Conservation (phyloP, 2,113 vertebrate species). For the Prinia subflava region DNA sequence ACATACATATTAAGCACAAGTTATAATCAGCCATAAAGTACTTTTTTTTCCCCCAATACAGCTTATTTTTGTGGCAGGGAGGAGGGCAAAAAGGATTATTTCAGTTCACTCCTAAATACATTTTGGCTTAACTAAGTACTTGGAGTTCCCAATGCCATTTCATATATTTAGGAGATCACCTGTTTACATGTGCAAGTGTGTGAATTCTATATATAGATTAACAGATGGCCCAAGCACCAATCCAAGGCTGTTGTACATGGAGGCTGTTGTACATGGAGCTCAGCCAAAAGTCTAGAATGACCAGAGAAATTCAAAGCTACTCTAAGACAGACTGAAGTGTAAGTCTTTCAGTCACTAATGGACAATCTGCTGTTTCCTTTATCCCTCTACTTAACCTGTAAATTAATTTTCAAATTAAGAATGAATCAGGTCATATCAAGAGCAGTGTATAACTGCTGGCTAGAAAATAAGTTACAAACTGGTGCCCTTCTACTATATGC, state of each 20-base stretch:
- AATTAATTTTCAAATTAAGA: not conserved
- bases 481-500: not conserved
- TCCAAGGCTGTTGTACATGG: constrained; percentile 21
- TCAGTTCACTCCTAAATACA: not conserved
- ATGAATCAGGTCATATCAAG: not conserved
- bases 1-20: not conserved
- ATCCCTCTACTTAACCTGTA: not conserved
- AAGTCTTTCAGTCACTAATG: not conserved
- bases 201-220: constrained; percentile 63
- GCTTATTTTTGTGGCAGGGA: not conserved
- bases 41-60: not conserved
- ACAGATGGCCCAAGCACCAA: constrained; percentile 57
- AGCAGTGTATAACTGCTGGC: not conserved
- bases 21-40: not conserved
- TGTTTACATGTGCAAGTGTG: constrained; percentile 57
- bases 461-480: not conserved
- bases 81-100: constrained; percentile 3
- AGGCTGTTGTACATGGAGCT: constrained; percentile 19
- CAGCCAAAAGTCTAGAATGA: constrained; percentile 42
- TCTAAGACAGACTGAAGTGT: not conserved
- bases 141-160: constrained; percentile 38
- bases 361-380: not conserved
- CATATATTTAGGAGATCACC: constrained; percentile 63
- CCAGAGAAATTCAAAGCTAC: constrained; percentile 29
- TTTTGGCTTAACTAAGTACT: constrained; percentile 53